Base-by-base conservation (phyloP, 1,140 invertebrate genomes). In the Aphidius gifuensis region DNA sequence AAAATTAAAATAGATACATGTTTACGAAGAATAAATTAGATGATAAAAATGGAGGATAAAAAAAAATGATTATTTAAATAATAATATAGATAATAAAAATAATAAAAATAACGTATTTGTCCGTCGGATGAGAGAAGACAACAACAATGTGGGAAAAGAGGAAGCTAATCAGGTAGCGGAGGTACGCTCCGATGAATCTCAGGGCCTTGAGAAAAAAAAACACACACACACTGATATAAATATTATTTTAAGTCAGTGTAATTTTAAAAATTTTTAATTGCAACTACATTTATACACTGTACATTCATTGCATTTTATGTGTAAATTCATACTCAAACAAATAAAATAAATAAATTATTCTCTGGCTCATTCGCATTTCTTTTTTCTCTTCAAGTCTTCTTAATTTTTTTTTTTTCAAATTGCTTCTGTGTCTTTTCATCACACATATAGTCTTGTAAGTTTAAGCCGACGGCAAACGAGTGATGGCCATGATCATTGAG, bases 101-200 rank as follows among this genome's bases (percentile, higher is more conserved):
- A 23, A 23, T 23, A n/a, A n/a, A n/a, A n/a, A 23, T 23, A 23
- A 23, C 23, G 23, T 23, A 23, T 23, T 23, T 23, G 3, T 23
- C 23, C 23, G 23, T 2, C 23, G 23, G 23, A 23, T 23, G 23
- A 23, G 1, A 39, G 46, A 46, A 64, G 65, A 64, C 53, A 66
- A 71, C 68, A 65, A 74, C 74, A 69, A 78, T 79, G 75, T 78
- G 76, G 76, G 77, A 79, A 80, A 79, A 79, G 75, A 79, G 77
- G 79, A 80, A 80, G 77, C 76, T 81, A 81, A 79, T 80, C 78
- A 79, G 76, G 3, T 78, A 81, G 75, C 77, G 79, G 79, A 81
- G 80, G 73, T 75, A 75, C 76, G 79, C 77, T 77, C 72, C 63
- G 74, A 68, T 71, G 77, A 75, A 70, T 74, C 68, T 67, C 69